Evolutionary conservation across 1,140 invertebrate genomes (phyloP), one percentile per base, ranked within the genome.

Genomic region (Lepidurus couesii): DNA sequence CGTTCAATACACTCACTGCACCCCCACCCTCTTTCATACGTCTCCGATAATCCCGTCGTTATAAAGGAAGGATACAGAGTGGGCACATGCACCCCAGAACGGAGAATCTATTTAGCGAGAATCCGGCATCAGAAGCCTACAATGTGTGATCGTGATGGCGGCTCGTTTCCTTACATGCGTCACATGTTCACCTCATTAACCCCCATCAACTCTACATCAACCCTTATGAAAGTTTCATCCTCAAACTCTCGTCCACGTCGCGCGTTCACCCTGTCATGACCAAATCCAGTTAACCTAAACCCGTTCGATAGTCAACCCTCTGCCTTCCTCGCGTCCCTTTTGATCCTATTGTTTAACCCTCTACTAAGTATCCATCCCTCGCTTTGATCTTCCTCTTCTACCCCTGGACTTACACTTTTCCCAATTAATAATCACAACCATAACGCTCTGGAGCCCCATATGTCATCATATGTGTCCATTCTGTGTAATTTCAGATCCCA

Each of bases 151-250:
- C 53, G 53, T 65, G 53, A 65, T 65, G 53, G 53, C 16, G 16
- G 53, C 53, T 65, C 53, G 21, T 65, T 65, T 65, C 21, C 53
- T 21, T 21, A n/a, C n/a, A 34, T 65, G 53, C 53, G 53, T 65
- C 53, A 65, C 53, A 65, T 65, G 53, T 65, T 65, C 53, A 16
- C 53, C 53, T 65, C 53, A 65, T 65, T 65, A 65, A 65, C 53
- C 53, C 53, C 53, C 53, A 65, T 65, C 53, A 65, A 47, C 45
- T 16, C 45, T 10, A 5, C 45, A 47, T 47, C 45, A 47, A 65
- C 53, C 53, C 53, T 65, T 65, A 65, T 65, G 53, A 65, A 65
- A 65, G 53, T 65, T 65, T 65, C 53, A 21, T 65, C 53, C 53
- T 34, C 34, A 65, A 65, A 65, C 16, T 65, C 21, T 65, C 53